Conservation (phyloP, 2,113 vertebrate species). For the Spilogale gracilis region DNA sequence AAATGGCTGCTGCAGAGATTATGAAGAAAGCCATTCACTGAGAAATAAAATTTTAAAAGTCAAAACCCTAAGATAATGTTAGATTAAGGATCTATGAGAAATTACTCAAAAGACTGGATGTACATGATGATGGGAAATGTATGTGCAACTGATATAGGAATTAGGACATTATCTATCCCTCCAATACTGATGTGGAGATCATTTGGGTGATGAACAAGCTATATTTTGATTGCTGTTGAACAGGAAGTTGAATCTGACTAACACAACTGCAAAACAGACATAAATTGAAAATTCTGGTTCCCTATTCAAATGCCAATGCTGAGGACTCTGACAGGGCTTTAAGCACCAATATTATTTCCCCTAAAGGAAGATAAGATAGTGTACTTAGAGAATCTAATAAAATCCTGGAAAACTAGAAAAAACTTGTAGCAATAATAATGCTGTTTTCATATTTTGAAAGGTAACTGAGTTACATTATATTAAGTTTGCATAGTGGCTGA, state of each 20-base stretch:
- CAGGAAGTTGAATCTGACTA: neutral
- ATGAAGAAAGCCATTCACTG: neutral
- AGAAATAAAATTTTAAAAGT: neutral
- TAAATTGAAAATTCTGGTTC: neutral
- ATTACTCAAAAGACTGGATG: neutral
- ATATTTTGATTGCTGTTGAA: neutral
- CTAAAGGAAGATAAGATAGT: neutral
- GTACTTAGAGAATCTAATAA: neutral
- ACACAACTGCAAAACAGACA: neutral
- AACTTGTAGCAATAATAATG: neutral
- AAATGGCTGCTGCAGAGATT: neutral
- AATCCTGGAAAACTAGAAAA: neutral
- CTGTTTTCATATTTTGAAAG: conserved; percentile 23
- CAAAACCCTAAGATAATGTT: neutral
- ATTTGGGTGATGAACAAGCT: neutral
- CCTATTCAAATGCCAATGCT: neutral
- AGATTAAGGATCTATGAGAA: neutral
- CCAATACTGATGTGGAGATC: neutral
- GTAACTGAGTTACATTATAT: neutral
- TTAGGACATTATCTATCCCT: neutral
- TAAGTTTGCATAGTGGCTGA: neutral
- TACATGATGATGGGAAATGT: neutral
- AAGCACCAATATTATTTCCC: neutral
- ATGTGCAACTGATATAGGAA: neutral
- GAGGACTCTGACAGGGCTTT: neutral